These are phyloP conservation scores for Hybos culiciformis DNA, from an alignment of 2,888 invertebrate species.

Conservation along the genomic window DNA sequence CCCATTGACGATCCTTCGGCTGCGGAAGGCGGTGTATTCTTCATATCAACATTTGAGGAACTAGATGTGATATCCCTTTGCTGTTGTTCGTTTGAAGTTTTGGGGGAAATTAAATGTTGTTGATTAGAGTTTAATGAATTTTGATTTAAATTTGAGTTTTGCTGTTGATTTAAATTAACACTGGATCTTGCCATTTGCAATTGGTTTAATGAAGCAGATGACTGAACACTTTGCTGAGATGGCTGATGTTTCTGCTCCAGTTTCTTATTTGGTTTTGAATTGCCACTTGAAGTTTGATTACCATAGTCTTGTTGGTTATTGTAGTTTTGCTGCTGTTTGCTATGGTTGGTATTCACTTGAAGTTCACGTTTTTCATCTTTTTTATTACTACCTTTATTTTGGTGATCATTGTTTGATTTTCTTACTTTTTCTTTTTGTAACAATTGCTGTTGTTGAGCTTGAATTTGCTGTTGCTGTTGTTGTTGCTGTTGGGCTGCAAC, in stretches of 20 bases:
- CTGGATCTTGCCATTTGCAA: no score
- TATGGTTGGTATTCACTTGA: background rate
- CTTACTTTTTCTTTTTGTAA: conserved; percentile 12
- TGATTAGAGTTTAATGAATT: conserved; percentile 1
- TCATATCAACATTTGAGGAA: conserved; percentile 27
- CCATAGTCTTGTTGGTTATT: background rate
- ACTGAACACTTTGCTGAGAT: conserved; percentile 4
- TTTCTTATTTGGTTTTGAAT: background rate
- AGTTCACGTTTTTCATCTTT: background rate
- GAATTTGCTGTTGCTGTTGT: conserved; percentile 12
- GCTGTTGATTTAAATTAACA: conserved; percentile 2
- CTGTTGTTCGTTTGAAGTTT: conserved; percentile 14
- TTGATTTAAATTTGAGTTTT: conserved; percentile 22
- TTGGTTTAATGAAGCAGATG: conserved; percentile 25
- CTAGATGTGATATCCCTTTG: conserved; percentile 27
- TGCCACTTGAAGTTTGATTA: background rate
- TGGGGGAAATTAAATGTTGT: conserved; percentile 1
- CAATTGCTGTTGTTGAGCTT: conserved; percentile 12
- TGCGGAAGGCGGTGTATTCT: conserved; percentile 34
- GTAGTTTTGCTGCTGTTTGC: background rate
- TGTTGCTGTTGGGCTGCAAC: conserved; percentile 14
- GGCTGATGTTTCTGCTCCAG: background rate
- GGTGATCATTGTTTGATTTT: conserved; percentile 5
- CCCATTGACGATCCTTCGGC: conserved; percentile 51
- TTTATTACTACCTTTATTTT: conserved; percentile 7